Evolutionary conservation across 2,113 vertebrate genomes (phyloP).

Genomic region (Zonotrichia leucophrys): DNA sequence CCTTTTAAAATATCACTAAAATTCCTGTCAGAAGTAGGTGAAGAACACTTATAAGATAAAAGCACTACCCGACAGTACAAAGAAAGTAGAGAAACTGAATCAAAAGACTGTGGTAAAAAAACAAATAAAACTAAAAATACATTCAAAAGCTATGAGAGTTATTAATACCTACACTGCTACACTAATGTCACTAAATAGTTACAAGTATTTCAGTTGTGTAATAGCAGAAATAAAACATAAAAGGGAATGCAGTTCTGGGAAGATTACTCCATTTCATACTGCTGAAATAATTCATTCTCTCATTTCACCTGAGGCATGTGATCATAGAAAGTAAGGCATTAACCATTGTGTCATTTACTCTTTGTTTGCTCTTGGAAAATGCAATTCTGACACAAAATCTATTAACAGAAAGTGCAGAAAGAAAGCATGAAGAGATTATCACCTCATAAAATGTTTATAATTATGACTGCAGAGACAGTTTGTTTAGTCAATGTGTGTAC

Average conservation of each 20-base stretch:
- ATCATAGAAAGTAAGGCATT: background rate
- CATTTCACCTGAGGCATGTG: background rate
- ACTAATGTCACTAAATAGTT: background rate
- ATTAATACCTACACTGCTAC: background rate
- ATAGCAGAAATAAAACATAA: background rate
- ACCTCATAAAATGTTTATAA: conserved; percentile 33
- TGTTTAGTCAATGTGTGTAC: background rate
- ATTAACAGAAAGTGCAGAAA: background rate
- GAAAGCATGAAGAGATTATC: background rate
- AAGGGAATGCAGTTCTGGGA: background rate
- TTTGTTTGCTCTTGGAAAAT: background rate
- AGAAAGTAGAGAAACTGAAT: background rate
- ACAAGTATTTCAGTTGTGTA: background rate
- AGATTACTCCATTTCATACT: background rate
- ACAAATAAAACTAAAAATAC: background rate
- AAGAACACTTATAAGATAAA: background rate
- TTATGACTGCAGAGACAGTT: background rate
- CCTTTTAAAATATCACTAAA: background rate
- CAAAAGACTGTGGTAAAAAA: background rate
- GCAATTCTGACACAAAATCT: background rate
- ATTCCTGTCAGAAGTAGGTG: background rate
- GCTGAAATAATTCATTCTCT: background rate
- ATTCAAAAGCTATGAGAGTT: background rate
- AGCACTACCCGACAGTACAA: background rate
- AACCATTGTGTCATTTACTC: background rate